Conservation (phyloP, 2,797 vertebrate species). For the Halcyon smyrnensis region DNA sequence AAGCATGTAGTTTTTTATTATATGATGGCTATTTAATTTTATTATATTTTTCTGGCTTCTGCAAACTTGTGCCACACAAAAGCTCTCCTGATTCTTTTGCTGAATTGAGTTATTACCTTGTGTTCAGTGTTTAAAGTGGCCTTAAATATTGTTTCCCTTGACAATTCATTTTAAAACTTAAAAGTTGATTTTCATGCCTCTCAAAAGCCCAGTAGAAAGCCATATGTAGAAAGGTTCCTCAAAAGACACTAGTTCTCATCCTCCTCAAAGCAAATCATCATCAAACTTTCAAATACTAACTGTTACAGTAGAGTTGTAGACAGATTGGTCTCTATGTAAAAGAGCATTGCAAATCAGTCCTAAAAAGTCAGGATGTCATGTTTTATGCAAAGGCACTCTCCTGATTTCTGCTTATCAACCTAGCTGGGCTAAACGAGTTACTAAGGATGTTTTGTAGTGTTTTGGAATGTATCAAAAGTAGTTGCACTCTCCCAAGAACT, state of each 20-base stretch:
- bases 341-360: neutral
- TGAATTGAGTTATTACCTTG: conserved; percentile 41
- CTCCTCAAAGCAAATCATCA: neutral
- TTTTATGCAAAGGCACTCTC: neutral
- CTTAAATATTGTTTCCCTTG: conserved; percentile 46
- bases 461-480: neutral
- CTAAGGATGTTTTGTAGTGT: neutral
- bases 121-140: conserved; percentile 45
- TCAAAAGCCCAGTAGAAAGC: neutral
- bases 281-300: conserved; percentile 4
- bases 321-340: neutral
- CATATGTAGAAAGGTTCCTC: neutral
- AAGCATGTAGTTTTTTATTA: conserved; percentile 46
- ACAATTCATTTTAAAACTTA: conserved; percentile 39
- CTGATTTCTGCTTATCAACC: neutral
- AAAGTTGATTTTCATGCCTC: conserved; percentile 12
- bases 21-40: conserved; percentile 50
- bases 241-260: neutral
- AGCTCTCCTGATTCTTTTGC: neutral
- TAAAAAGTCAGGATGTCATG: neutral
- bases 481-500: neutral
- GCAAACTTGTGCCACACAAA: neutral
- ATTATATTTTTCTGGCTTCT: conserved; percentile 38
- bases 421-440: neutral
- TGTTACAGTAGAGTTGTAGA: neutral